phyloP scores from a whole-genome alignment of 2,888 invertebrate species.

The Acronicta psi region DNA sequence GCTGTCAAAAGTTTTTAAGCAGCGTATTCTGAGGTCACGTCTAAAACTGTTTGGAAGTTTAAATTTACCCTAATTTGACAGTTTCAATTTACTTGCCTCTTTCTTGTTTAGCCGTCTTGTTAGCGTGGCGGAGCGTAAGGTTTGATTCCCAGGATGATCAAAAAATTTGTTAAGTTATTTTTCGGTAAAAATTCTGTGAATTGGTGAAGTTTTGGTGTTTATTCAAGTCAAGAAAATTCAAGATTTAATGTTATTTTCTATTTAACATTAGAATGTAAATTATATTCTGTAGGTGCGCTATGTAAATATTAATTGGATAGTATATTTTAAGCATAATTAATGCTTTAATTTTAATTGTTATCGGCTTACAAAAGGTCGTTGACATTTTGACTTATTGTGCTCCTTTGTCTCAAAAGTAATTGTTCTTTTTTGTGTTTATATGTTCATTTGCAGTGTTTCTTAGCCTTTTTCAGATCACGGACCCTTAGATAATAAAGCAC shows the following conservation, averaged over 20 bases:
- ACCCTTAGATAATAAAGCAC: too few relatives aligned
- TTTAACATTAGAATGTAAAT: conserved; percentile 6
- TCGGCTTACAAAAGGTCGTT: conserved; percentile 9
- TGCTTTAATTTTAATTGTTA: conserved; percentile 15
- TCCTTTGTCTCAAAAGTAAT: neutral
- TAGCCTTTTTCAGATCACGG: too few relatives aligned
- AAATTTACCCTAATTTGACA: neutral
- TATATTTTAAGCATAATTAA: conserved; percentile 13
- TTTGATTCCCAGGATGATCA: too few relatives aligned
- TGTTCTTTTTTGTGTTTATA: neutral
- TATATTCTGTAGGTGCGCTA: neutral
- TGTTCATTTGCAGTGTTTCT: too few relatives aligned
- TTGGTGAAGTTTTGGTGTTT: too few relatives aligned
- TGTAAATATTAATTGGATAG: conserved; percentile 11
- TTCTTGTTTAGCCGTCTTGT: neutral
- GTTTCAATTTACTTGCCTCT: neutral
- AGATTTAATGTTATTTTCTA: neutral
- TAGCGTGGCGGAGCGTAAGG: too few relatives aligned
- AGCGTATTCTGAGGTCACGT: neutral
- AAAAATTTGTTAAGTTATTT: too few relatives aligned
- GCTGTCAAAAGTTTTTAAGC: neutral
- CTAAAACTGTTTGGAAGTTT: neutral
- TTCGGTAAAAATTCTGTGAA: too few relatives aligned
- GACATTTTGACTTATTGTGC: neutral
- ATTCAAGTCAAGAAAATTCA: neutral